These are phyloP conservation scores for Pristionchus arcanus DNA, from an alignment of 2,888 invertebrate species.

Conservation along the genomic window DNA sequence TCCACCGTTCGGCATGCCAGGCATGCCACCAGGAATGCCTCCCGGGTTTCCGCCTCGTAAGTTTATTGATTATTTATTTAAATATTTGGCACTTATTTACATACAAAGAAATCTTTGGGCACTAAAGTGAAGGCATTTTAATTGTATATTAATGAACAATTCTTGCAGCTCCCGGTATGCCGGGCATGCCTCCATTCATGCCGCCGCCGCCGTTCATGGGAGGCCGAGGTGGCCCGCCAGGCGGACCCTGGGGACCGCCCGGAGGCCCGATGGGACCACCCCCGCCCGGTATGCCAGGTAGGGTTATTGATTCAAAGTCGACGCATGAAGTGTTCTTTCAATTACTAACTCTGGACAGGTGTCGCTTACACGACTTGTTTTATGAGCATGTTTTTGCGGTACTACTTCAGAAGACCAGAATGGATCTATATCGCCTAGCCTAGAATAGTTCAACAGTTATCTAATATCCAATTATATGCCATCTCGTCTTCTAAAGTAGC, in stretches of 20 bases:
- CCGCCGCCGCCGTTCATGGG: slow-evolving; percentile 54
- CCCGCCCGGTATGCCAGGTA: slow-evolving; percentile 39
- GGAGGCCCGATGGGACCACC: slow-evolving; percentile 33
- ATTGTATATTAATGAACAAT: neutral
- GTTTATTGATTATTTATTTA: neutral
- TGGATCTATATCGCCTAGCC: too few relatives aligned
- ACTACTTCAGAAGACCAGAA: too few relatives aligned
- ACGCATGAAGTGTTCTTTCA: neutral
- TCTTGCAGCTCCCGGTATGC: neutral
- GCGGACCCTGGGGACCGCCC: neutral
- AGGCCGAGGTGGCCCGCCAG: slow-evolving; percentile 23
- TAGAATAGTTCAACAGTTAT: too few relatives aligned
- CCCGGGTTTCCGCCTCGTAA: slow-evolving; percentile 37
- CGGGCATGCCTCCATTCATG: slow-evolving; percentile 52
- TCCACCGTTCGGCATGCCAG: slow-evolving; percentile 60
- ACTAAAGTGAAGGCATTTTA: too few relatives aligned
- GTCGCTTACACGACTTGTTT: neutral
- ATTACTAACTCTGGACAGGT: neutral
- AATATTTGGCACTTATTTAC: too few relatives aligned
- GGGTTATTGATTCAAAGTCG: neutral
- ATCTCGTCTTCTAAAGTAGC: too few relatives aligned
- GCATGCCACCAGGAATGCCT: slow-evolving; percentile 53
- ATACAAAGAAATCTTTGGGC: too few relatives aligned
- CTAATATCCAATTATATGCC: too few relatives aligned
- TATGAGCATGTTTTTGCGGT: neutral